These are phyloP conservation scores for Liolophura sinensis DNA, from an alignment of 1,140 invertebrate species.

Conservation along the genomic window DNA sequence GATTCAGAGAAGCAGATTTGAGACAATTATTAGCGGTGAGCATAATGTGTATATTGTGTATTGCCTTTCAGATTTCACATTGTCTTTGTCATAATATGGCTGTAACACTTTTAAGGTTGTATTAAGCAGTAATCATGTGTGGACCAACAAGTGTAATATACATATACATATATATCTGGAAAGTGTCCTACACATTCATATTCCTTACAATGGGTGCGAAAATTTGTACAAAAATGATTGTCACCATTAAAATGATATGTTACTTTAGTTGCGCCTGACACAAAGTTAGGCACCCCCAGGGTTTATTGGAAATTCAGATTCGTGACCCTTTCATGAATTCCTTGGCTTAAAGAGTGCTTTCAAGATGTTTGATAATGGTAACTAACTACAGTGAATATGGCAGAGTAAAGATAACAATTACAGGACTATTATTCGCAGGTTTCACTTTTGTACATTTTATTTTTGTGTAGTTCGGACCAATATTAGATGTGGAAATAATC, in stretches of 20 bases:
- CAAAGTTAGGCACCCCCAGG: too few species aligned
- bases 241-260: too few species aligned
- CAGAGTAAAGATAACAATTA: neutral
- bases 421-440: neutral
- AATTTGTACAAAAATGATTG: too few species aligned
- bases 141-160: too few species aligned
- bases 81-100: neutral
- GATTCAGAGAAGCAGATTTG: constrained; percentile 96
- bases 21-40: constrained; percentile 97
- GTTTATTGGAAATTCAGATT: too few species aligned
- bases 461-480: constrained; percentile 96
- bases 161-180: too few species aligned
- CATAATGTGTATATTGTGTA: constrained; percentile 38
- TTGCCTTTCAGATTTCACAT: neutral
- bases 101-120: neutral
- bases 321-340: too few species aligned
- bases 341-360: neutral
- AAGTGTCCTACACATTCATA: too few species aligned
- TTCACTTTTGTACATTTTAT: constrained; percentile 4
- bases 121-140: neutral
- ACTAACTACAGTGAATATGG: neutral
- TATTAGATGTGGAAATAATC: constrained; percentile 99
- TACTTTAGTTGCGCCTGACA: too few species aligned
- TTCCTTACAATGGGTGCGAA: too few species aligned
- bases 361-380: neutral